Evolutionary conservation across 2,888 invertebrate genomes (phyloP).

Genomic region (Hemaris fuciformis): DNA sequence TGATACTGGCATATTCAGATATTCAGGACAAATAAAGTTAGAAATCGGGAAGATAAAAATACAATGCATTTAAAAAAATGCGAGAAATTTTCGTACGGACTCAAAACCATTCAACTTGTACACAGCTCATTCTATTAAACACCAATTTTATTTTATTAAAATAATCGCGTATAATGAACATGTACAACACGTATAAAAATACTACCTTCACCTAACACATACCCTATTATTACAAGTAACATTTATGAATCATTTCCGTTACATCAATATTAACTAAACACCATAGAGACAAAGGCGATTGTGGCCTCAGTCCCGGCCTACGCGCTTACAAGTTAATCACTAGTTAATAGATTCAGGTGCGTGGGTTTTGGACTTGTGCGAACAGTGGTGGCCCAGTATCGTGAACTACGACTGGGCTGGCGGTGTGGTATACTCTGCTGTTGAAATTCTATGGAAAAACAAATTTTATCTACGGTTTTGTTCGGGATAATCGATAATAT

Average conservation of each 20-base stretch:
- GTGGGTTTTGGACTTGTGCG: slow-evolving; percentile 41
- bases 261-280: slow-evolving; percentile 42
- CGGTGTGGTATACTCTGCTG: neutral
- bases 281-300: slow-evolving; percentile 56
- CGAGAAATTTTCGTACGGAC: too few species aligned
- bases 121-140: too few species aligned
- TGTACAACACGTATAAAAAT: neutral
- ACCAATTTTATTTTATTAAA: too few species aligned
- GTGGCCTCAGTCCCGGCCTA: slow-evolving; percentile 49
- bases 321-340: slow-evolving; percentile 71
- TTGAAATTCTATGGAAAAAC: neutral
- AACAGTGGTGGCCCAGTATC: slow-evolving; percentile 4
- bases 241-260: slow-evolving; percentile 44
- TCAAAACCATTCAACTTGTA: too few species aligned
- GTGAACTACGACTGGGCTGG: neutral
- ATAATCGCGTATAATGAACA: too few species aligned
- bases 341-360: slow-evolving; percentile 59
- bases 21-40: too few species aligned
- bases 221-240: slow-evolving; percentile 1
- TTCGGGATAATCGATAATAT: accelerated
- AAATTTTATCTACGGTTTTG: neutral
- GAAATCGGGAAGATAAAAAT: too few species aligned
- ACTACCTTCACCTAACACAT: neutral
- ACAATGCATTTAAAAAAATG: too few species aligned
- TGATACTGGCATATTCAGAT: too few species aligned